These are phyloP conservation scores for Novumbra hubbsi DNA, from an alignment of 2,797 vertebrate genomes.

Conservation along the genomic window DNA sequence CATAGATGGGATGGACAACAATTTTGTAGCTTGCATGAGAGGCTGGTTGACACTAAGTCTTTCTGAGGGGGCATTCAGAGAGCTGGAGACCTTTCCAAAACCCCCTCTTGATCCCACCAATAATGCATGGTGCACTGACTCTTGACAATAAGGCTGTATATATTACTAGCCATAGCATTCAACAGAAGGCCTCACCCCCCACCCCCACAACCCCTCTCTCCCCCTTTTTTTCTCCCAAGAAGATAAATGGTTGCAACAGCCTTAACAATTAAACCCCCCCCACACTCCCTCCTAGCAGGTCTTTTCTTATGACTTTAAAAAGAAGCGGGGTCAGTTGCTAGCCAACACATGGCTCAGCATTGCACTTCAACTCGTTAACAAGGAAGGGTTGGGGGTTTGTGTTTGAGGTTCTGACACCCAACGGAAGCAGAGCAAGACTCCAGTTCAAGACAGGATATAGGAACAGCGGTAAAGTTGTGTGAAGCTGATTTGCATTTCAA, in stretches of 20 bases:
- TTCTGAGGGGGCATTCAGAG: conserved; percentile 32
- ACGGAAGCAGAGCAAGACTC: not conserved
- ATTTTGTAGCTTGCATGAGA: conserved; percentile 20
- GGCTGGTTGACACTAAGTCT: conserved; percentile 16
- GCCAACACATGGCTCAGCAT: conserved; percentile 42
- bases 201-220: conserved; percentile 49
- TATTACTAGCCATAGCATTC: conserved; percentile 63
- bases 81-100: conserved; percentile 40
- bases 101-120: conserved; percentile 49
- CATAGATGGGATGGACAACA: conserved; percentile 14
- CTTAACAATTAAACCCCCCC: conserved; percentile 33
- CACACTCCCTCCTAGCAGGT: conserved; percentile 29
- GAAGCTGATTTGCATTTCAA: too few species aligned
- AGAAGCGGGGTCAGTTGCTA: conserved; percentile 46
- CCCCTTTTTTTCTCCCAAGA: conserved; percentile 44
- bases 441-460: too few species aligned
- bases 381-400: conserved; percentile 5
- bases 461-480: too few species aligned
- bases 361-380: conserved; percentile 36
- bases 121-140: conserved; percentile 74
- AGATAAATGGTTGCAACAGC: conserved; percentile 31
- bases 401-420: not conserved
- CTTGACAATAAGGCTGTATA: conserved; percentile 75
- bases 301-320: conserved; percentile 28
- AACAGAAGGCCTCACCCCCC: conserved; percentile 44